phyloP scores from a whole-genome alignment of 1,140 invertebrate genomes.

The Philotrypesis tridentata region DNA sequence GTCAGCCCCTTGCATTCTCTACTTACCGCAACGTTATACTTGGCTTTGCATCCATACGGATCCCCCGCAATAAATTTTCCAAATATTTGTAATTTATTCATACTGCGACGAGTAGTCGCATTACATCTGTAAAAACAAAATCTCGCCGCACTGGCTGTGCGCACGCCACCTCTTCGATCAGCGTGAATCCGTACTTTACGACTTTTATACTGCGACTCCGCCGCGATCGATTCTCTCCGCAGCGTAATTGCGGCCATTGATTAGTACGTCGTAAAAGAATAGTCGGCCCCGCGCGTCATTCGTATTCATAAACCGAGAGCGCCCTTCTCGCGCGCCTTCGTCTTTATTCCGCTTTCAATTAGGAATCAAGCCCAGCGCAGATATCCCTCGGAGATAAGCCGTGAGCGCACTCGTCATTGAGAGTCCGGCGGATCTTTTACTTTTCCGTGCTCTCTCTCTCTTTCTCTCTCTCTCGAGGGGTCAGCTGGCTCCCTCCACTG shows the following conservation, averaged over 20 bases:
- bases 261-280: slow-evolving; percentile 56
- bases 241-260: slow-evolving; percentile 46
- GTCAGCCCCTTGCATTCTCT: not conserved
- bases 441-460: not conserved
- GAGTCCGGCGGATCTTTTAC: slow-evolving; percentile 7
- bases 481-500: no score
- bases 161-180: slow-evolving; percentile 35
- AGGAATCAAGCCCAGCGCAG: slow-evolving; percentile 26
- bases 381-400: slow-evolving; percentile 36
- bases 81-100: slow-evolving; percentile 27
- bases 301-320: slow-evolving; percentile 10
- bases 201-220: slow-evolving; percentile 55
- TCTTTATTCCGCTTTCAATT: slow-evolving; percentile 43
- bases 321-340: not conserved
- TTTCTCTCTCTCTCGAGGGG: not conserved
- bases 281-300: slow-evolving; percentile 41
- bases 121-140: not conserved
- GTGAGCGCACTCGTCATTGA: not conserved
- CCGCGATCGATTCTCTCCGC: slow-evolving; percentile 47
- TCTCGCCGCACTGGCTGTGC: not conserved
- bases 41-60: not conserved
- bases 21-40: not conserved
- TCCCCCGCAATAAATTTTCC: slow-evolving; percentile 14
- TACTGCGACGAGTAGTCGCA: not conserved
- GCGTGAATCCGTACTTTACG: slow-evolving; percentile 35